Conservation (phyloP, 1,140 invertebrate genomes). For the Orchestia grillus region DNA sequence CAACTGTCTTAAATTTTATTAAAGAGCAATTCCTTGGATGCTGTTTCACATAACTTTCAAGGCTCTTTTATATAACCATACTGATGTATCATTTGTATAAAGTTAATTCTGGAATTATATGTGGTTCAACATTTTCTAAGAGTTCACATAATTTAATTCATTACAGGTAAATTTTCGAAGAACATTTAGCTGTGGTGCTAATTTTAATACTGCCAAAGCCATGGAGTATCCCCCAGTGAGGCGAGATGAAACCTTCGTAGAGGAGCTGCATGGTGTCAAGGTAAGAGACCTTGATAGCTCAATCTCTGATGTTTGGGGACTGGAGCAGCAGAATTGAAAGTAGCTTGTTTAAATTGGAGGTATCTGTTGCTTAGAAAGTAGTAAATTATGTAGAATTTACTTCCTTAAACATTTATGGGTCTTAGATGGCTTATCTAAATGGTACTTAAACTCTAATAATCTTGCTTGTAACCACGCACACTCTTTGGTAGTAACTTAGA, state of each 20-base stretch:
- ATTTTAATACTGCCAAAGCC: not conserved
- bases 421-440: no score
- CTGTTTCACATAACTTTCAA: not conserved
- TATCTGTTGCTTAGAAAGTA: no score
- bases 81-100: not conserved
- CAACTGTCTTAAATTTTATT: no score
- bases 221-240: slow-evolving; percentile 81
- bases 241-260: slow-evolving; percentile 83
- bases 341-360: not conserved
- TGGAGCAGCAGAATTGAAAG: not conserved
- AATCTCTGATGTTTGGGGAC: not conserved
- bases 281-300: slow-evolving; percentile 73
- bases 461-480: no score
- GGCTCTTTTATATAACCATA: not conserved
- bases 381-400: no score
- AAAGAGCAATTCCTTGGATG: not conserved
- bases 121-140: not conserved
- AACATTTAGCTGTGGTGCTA: not conserved
- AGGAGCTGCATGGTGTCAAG: slow-evolving; percentile 86
- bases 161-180: not conserved
- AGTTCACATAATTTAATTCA: not conserved
- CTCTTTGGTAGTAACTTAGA: no score
- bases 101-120: not conserved
- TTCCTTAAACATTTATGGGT: no score
- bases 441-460: no score